phyloP scores from a whole-genome alignment of 2,888 invertebrate genomes.

The Belgica antarctica region DNA sequence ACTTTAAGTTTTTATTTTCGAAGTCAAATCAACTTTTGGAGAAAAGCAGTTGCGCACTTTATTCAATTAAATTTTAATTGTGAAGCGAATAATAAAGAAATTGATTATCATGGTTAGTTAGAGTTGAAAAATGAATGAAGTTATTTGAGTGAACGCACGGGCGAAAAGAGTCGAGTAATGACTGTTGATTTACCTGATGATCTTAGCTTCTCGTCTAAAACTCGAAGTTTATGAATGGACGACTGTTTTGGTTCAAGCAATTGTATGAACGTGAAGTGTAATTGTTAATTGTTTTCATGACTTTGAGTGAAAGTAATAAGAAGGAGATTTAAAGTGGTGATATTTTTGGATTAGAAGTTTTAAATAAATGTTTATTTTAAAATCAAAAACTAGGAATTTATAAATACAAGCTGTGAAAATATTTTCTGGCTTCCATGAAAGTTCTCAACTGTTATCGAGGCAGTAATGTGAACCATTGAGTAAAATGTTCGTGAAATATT shows the following conservation, averaged over 20 bases:
- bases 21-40: not conserved
- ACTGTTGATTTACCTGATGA: conserved; percentile 36
- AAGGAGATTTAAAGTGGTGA: not conserved
- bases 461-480: not conserved
- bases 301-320: not conserved
- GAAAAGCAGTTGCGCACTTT: conserved; percentile 35
- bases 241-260: not conserved
- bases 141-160: conserved; percentile 28
- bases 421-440: not conserved
- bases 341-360: too few species aligned
- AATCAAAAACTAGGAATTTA: not conserved
- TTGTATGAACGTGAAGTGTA: not conserved
- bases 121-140: conserved; percentile 40
- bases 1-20: not conserved
- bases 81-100: conserved; percentile 29
- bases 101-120: conserved; percentile 41
- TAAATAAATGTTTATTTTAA: not conserved
- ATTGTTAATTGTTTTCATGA: not conserved
- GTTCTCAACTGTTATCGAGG: not conserved
- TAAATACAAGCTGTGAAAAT: too few species aligned
- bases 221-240: conserved; percentile 20
- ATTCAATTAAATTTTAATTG: conserved; percentile 42
- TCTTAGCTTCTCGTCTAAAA: conserved; percentile 18
- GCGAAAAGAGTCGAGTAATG: conserved; percentile 28
- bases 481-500: not conserved